phyloP scores from a whole-genome alignment of 2,888 invertebrate genomes.

The Lasius fuliginosus region DNA sequence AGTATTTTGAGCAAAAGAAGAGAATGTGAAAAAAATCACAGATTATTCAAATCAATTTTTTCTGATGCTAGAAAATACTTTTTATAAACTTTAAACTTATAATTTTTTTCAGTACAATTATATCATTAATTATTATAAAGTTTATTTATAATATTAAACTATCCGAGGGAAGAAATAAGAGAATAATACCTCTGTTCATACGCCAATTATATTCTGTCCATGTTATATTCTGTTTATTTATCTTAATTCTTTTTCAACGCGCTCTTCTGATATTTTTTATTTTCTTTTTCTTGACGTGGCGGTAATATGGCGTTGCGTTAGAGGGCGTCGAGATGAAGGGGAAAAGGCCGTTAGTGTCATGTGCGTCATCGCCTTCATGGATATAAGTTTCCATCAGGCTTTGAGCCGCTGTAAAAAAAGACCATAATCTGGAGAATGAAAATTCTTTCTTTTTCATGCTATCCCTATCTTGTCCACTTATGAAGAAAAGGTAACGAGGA shows the following conservation, averaged over 20 bases:
- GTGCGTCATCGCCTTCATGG: constrained; percentile 56
- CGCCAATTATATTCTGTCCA: constrained; percentile 9
- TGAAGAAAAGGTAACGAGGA: background rate
- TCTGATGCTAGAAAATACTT: background rate
- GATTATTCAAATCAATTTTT: background rate
- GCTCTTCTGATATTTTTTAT: constrained; percentile 29
- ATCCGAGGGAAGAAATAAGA: background rate
- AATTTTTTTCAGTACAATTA: background rate
- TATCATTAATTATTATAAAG: background rate
- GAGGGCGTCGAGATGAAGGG: constrained; percentile 36
- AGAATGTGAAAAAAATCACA: background rate
- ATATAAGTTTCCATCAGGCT: constrained; percentile 56
- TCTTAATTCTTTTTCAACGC: constrained; percentile 37
- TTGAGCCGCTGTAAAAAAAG: constrained; percentile 36
- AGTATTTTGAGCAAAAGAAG: background rate
- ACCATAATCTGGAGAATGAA: constrained; percentile 52
- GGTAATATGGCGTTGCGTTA: constrained; percentile 35
- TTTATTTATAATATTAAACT: background rate
- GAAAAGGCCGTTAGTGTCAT: constrained; percentile 63
- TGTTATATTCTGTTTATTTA: constrained; percentile 22
- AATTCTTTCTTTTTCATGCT: constrained; percentile 24
- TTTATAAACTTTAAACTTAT: background rate
- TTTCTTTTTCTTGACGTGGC: constrained; percentile 30
- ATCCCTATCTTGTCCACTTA: constrained; percentile 44
- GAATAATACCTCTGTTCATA: constrained; percentile 26